Evolutionary conservation across 2,888 invertebrate genomes (phyloP), one percentile per base, ranked within the genome.

Genomic region (Morpho deidamia): DNA sequence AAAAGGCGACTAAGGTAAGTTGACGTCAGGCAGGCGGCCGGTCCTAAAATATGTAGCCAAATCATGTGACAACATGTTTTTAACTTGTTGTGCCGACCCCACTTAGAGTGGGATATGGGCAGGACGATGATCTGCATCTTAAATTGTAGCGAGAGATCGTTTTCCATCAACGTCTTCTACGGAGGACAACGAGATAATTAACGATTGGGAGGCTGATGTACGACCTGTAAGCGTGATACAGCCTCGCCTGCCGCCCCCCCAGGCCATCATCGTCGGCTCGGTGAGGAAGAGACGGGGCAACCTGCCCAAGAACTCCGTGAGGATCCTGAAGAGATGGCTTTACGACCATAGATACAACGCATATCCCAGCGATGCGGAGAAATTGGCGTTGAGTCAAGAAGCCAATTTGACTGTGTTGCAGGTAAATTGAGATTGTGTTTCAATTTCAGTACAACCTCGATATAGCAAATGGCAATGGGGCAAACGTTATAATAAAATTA

Each of bases 261-360:
- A 71, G 64, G 62, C 67, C 11, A 73, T 82, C 38, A 69, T 83
- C 37, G 73, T 81, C 5, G 86, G 84, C n/a, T 85, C 93, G 0
- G 91, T 94, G 63, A 92, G 96, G 51, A 96, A 96, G 80, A 92
- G 97, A 11, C 92, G 98, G 11, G 97, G 97, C 0, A 98, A 98
- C 84, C 87, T 98, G 41, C 97, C 97, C 5, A 98, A 97, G 76
- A 96, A 96, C 71, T 96, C 97, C 0, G 97, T 98, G 7, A 95
- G 96, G 78, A 95, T 98, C 53, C 81, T 98, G 45, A 97, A 97
- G 78, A 91, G 95, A 55, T 98, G 98, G 98, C 91, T 98, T 1
- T 97, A 96, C 74, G 97, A 97, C 58, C 97, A 98, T 74, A 92
- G 97, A 39, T 97, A 96, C 86, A 97, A 98, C 74, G 98, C 98